phyloP scores from a whole-genome alignment of 2,113 vertebrate genomes.

The Poecilia latipinna region DNA sequence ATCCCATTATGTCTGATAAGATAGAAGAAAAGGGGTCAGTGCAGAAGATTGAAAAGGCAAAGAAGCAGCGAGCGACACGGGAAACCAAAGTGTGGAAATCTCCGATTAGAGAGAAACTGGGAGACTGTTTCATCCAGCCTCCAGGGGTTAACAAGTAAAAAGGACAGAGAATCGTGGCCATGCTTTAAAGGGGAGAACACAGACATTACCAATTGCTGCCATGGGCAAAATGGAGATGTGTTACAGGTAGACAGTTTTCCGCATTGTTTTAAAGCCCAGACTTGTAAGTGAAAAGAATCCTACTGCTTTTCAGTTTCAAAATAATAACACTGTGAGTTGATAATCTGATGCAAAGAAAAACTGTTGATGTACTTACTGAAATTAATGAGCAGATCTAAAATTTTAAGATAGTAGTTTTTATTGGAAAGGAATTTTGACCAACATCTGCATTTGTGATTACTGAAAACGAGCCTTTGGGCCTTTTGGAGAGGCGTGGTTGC shows the following conservation, averaged over 20 bases:
- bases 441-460: too few species aligned
- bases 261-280: constrained; percentile 42
- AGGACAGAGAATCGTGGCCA: constrained; percentile 48
- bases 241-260: constrained; percentile 34
- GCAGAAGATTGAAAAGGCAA: constrained; percentile 29
- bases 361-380: too few species aligned
- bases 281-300: constrained; percentile 6
- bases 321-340: neutral
- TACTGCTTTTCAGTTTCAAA: neutral
- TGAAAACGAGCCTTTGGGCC: too few species aligned
- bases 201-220: constrained; percentile 69
- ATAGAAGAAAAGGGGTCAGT: constrained; percentile 27
- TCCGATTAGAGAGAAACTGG: constrained; percentile 57
- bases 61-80: constrained; percentile 29
- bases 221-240: constrained; percentile 48
- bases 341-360: too few species aligned
- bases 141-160: constrained; percentile 45
- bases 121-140: constrained; percentile 77
- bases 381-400: too few species aligned
- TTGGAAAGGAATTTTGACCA: too few species aligned
- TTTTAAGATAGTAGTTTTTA: too few species aligned
- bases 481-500: too few species aligned
- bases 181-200: constrained; percentile 64
- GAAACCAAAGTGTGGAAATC: constrained; percentile 65
- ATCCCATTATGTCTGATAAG: constrained; percentile 33